A percentile compares a stretch with the other conserved stretches of the same genome.
These are phyloP conservation scores for Danaus plexippus DNA, from an alignment of 1,140 invertebrate genomes.

Conservation along the genomic window DNA sequence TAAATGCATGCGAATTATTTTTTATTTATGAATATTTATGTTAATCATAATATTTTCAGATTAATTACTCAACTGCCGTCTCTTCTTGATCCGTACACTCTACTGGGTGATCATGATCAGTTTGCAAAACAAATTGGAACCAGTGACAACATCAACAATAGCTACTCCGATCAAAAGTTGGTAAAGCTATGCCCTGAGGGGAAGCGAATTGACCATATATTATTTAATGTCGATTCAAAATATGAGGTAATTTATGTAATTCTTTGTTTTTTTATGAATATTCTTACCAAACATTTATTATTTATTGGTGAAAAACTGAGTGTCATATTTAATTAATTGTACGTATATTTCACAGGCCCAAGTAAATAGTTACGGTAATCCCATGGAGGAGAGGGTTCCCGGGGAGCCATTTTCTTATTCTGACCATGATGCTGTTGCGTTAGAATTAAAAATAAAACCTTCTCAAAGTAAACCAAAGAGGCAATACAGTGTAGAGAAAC, in stretches of 20 bases:
- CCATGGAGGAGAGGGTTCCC: constrained; percentile 82
- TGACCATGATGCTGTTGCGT: constrained; percentile 91
- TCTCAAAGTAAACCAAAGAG: constrained; percentile 19
- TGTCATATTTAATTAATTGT: neutral
- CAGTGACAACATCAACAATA: constrained; percentile 86
- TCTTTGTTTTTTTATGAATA: neutral
- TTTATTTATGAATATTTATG: neutral
- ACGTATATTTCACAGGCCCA: constrained; percentile 66
- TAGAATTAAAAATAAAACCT: constrained; percentile 68
- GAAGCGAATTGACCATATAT: constrained; percentile 92
- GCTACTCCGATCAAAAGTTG: constrained; percentile 77
- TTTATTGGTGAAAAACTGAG: neutral
- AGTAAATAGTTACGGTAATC: constrained; percentile 77
- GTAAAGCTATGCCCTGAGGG: constrained; percentile 78
- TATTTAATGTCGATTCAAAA: constrained; percentile 76
- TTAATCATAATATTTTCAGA: constrained; percentile 36
- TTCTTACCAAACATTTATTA: neutral
- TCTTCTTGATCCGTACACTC: constrained; percentile 65
- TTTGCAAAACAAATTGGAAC: constrained; percentile 73
- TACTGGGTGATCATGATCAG: constrained; percentile 15
- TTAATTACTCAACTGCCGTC: constrained; percentile 71
- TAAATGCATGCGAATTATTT: neutral
- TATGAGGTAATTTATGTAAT: constrained; percentile 57
- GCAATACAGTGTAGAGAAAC: constrained; percentile 22
- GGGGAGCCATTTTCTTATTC: constrained; percentile 84